Evolutionary conservation across 1,140 invertebrate species (phyloP).

Genomic region (Panagrolaimus sp.): DNA sequence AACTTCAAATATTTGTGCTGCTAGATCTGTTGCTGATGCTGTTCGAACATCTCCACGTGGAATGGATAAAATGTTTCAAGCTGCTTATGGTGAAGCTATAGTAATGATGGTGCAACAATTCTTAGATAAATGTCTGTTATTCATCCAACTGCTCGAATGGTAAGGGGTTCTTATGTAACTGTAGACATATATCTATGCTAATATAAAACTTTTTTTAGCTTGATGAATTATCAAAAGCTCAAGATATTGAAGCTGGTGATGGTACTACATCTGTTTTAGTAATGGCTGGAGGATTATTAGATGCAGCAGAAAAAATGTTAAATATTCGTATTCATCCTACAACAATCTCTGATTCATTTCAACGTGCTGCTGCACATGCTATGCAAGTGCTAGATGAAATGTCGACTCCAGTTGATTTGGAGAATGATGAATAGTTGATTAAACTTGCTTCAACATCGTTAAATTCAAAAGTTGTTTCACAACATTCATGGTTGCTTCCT

Average conservation of each 20-base stretch:
- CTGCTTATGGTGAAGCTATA: conserved; percentile 89
- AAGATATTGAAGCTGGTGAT: conserved; percentile 98
- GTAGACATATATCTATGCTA: neutral
- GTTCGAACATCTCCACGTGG: conserved; percentile 96
- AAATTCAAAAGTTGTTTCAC: conserved; percentile 96
- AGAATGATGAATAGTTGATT: conserved; percentile 77
- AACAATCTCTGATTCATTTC: conserved; percentile 90
- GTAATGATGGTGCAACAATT: conserved; percentile 99
- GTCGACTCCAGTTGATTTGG: conserved; percentile 77
- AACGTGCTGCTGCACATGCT: conserved; percentile 76
- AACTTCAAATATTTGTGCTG: conserved; percentile 88
- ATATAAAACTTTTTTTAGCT: conserved; percentile 67
- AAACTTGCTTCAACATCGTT: conserved; percentile 93
- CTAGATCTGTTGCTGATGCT: conserved; percentile 97
- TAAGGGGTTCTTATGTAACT: conserved; percentile 61
- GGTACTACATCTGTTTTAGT: conserved; percentile 92
- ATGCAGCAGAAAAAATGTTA: conserved; percentile 85
- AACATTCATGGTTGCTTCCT: conserved; percentile 86
- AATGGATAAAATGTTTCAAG: conserved; percentile 99
- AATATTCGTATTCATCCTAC: conserved; percentile 88
- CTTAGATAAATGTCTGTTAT: conserved; percentile 97
- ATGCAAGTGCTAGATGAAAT: conserved; percentile 79
- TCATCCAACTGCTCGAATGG: conserved; percentile 99
- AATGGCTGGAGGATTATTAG: conserved; percentile 85
- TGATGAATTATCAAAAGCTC: conserved; percentile 93